Evolutionary conservation across 2,888 invertebrate species (phyloP).

Genomic region (Melieria crassipennis): DNA sequence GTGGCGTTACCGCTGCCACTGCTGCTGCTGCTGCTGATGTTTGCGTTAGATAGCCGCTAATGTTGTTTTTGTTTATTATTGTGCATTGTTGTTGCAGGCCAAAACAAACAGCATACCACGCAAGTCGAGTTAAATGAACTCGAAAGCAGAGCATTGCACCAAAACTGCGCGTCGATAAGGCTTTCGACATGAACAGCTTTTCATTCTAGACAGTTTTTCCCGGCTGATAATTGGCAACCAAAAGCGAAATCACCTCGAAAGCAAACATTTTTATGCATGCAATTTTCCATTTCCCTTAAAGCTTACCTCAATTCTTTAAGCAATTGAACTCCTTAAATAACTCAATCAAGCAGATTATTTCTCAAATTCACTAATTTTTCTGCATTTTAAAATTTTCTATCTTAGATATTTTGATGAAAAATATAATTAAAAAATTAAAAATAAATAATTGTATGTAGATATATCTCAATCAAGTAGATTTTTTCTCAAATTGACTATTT

Average conservation of each 20-base stretch:
- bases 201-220: conserved; percentile 7
- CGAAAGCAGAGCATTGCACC: conserved; percentile 28
- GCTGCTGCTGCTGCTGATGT: not conserved
- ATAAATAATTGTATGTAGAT: no score
- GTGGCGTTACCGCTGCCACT: not conserved
- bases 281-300: no score
- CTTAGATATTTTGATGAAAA: no score
- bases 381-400: no score
- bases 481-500: no score
- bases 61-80: not conserved
- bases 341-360: no score
- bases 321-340: no score
- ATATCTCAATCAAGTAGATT: no score
- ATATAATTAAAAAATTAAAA: no score
- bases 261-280: conserved; percentile 6
- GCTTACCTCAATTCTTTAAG: no score
- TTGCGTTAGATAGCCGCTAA: not conserved
- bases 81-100: not conserved
- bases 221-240: not conserved
- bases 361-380: no score
- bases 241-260: conserved; percentile 1
- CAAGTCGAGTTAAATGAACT: conserved; percentile 36
- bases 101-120: conserved; percentile 1
- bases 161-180: not conserved
- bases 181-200: conserved; percentile 8